Conservation (phyloP, 64 coral and sea anemone genomes). For the Stylophora pistillata region DNA sequence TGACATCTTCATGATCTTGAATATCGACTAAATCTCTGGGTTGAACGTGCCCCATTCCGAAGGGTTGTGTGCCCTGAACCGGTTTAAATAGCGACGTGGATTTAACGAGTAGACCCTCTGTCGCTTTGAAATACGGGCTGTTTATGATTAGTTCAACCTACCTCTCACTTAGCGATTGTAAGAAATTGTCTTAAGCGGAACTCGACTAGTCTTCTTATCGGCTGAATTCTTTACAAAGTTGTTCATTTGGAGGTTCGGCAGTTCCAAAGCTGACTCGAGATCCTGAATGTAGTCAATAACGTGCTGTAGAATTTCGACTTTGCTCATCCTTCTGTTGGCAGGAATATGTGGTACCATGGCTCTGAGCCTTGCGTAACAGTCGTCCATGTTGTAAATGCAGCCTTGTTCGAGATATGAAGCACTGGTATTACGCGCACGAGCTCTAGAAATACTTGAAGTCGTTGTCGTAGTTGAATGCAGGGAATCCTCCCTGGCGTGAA, state of each 20-base stretch:
- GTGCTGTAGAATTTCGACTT: slow-evolving; percentile 87
- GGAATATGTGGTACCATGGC: slow-evolving; percentile 78
- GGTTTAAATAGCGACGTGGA: background rate
- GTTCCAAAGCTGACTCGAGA: slow-evolving; percentile 81
- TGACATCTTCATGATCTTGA: background rate
- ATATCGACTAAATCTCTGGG: background rate
- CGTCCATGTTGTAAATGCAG: slow-evolving; percentile 84
- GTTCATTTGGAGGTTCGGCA: slow-evolving; percentile 33
- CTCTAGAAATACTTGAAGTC: slow-evolving; percentile 50
- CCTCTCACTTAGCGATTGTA: slow-evolving; percentile 21
- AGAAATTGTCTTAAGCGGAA: slow-evolving; percentile 57
- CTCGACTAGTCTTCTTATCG: background rate
- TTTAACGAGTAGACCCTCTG: background rate
- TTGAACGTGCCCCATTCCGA: background rate
- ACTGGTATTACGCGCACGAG: slow-evolving; percentile 25
- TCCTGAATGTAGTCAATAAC: slow-evolving; percentile 94
- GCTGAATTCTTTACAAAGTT: background rate
- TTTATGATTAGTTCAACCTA: background rate
- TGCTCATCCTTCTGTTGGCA: slow-evolving; percentile 55
- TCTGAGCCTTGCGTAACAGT: slow-evolving; percentile 81
- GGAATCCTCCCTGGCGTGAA: slow-evolving; percentile 4
- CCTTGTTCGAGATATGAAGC: slow-evolving; percentile 66
- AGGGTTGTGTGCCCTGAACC: background rate
- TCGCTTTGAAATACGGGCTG: background rate
- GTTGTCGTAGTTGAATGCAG: slow-evolving; percentile 52